Conservation (phyloP, 2,113 vertebrate species). For the Clarias gariepinus region DNA sequence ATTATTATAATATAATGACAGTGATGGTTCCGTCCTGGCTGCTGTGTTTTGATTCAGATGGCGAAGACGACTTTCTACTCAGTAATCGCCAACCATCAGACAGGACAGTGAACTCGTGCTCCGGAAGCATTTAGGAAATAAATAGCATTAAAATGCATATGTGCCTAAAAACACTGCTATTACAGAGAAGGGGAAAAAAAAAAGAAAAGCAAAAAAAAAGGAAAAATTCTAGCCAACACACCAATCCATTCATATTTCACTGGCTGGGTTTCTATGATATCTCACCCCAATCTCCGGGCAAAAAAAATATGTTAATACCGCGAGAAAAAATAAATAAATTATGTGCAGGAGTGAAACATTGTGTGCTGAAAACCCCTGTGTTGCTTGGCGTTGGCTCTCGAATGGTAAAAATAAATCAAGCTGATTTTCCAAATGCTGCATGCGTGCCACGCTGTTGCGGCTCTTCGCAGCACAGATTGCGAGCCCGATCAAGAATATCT, state of each 20-base stretch:
- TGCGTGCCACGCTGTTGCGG: slow-evolving; percentile 71
- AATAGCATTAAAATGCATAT: slow-evolving; percentile 53
- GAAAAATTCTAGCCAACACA: slow-evolving; percentile 44
- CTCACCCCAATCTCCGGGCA: slow-evolving; percentile 56
- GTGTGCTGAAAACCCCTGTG: slow-evolving; percentile 81
- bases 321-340: slow-evolving; percentile 58
- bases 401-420: slow-evolving; percentile 84
- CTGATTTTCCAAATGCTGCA: slow-evolving; percentile 84
- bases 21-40: slow-evolving; percentile 11
- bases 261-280: slow-evolving; percentile 49
- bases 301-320: slow-evolving; percentile 52
- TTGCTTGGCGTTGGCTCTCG: slow-evolving; percentile 75
- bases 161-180: slow-evolving; percentile 51
- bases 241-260: slow-evolving; percentile 45
- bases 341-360: slow-evolving; percentile 73
- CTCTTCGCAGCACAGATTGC: slow-evolving; percentile 83
- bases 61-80: slow-evolving; percentile 27
- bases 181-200: not conserved
- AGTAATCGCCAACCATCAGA: slow-evolving; percentile 19
- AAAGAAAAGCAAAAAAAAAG: not conserved
- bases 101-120: slow-evolving; percentile 35
- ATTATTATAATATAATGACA: slow-evolving; percentile 15
- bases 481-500: slow-evolving; percentile 73
- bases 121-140: slow-evolving; percentile 48
- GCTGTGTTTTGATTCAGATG: slow-evolving; percentile 30